phyloP scores from a whole-genome alignment of 2,113 vertebrate genomes.

The Macquaria ambigua region DNA sequence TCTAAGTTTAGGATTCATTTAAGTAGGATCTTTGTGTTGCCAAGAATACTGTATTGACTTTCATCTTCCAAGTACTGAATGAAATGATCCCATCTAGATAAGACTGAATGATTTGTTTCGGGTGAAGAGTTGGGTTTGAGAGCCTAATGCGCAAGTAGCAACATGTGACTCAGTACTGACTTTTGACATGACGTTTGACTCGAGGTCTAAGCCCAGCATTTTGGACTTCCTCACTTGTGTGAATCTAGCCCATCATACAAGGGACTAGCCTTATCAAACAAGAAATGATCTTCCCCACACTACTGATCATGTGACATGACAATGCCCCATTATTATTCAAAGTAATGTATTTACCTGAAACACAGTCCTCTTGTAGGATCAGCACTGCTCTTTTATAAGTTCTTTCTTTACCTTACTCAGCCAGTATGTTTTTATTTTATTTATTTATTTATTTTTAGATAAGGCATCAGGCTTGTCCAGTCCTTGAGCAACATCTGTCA shows the following conservation, averaged over 20 bases:
- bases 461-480: constrained; percentile 33
- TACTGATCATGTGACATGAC: constrained; percentile 21
- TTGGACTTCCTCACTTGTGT: not conserved
- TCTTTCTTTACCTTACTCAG: not conserved
- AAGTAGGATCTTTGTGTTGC: not conserved
- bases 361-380: constrained; percentile 9
- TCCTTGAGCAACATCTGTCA: constrained; percentile 63
- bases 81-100: not conserved
- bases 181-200: constrained; percentile 27
- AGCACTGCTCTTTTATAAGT: constrained; percentile 2
- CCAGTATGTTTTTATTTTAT: not conserved
- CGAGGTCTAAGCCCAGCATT: not conserved
- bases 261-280: constrained; percentile 18
- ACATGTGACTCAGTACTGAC: constrained; percentile 41
- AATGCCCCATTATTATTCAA: constrained; percentile 20
- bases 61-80: constrained; percentile 4
- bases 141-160: not conserved
- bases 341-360: constrained; percentile 26
- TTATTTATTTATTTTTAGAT: constrained; percentile 9
- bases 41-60: not conserved
- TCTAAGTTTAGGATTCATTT: not conserved
- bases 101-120: constrained; percentile 1
- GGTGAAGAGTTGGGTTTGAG: not conserved
- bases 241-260: not conserved
- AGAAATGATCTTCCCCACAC: constrained; percentile 20